Percentiles rank a stretch among this genome's conserved stretches.
phyloP scores from a whole-genome alignment of 2,113 vertebrate species.

The Scartelaos histophorus region DNA sequence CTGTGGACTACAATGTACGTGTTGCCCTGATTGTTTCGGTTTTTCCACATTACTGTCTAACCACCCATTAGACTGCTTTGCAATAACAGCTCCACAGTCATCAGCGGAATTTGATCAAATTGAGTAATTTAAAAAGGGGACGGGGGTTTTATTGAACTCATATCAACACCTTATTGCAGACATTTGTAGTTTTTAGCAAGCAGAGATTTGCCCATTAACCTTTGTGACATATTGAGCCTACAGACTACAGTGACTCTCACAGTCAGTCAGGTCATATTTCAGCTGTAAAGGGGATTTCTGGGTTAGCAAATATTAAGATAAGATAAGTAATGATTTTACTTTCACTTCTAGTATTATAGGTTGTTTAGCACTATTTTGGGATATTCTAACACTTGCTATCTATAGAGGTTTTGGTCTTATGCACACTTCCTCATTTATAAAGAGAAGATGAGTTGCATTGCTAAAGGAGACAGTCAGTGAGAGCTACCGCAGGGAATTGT shows the following conservation, averaged over 20 bases:
- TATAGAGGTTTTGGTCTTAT: not conserved
- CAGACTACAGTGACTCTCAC: not conserved
- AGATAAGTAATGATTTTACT: not conserved
- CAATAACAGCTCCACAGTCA: too few species aligned
- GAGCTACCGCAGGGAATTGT: conserved; percentile 23
- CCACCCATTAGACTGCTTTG: too few species aligned
- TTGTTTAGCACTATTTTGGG: not conserved
- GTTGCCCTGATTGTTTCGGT: too few species aligned
- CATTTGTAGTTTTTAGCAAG: too few species aligned
- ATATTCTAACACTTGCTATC: not conserved
- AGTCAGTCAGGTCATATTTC: not conserved
- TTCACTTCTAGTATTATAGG: too few species aligned
- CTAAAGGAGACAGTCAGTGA: conserved; percentile 2
- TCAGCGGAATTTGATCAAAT: too few species aligned
- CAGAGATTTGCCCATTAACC: not conserved
- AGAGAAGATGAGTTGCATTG: not conserved
- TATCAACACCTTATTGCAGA: too few species aligned
- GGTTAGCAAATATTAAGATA: too few species aligned
- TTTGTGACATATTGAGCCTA: not conserved
- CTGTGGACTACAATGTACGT: too few species aligned
- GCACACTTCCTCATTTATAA: not conserved
- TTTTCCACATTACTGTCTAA: too few species aligned
- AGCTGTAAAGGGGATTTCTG: not conserved
- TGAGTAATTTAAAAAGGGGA: too few species aligned
- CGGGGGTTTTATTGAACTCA: too few species aligned